Evolutionary conservation across 2,888 invertebrate genomes (phyloP).

Genomic region (Campoletis raptor): DNA sequence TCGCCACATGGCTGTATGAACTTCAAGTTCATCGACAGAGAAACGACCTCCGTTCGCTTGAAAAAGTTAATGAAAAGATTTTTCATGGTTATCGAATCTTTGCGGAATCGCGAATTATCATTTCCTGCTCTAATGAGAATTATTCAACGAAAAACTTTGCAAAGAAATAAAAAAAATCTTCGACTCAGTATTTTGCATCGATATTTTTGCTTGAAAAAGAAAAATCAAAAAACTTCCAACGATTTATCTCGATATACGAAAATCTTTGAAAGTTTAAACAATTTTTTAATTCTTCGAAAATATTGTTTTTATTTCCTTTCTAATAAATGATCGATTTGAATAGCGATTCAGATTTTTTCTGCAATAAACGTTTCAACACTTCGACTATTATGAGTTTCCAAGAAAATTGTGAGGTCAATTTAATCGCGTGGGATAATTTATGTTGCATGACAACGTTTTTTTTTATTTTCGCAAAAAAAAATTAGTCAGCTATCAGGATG

Average conservation of each 20-base stretch:
- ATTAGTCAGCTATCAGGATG: background rate
- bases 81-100: conserved; percentile 12
- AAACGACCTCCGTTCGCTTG: conserved; percentile 41
- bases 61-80: conserved; percentile 18
- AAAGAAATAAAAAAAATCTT: background rate
- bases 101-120: background rate
- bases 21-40: conserved; percentile 56
- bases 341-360: background rate
- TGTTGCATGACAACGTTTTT: conserved; percentile 15
- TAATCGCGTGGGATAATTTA: conserved; percentile 9
- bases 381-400: conserved; percentile 1
- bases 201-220: background rate
- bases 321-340: conserved; percentile 1
- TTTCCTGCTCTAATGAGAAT: background rate
- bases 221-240: background rate
- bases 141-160: background rate
- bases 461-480: background rate
- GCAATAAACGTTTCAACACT: background rate
- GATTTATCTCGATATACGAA: background rate
- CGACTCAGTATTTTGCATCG: background rate
- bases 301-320: background rate
- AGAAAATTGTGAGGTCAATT: conserved; percentile 8
- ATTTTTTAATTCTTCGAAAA: background rate
- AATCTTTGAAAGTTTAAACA: background rate
- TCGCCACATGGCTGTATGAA: conserved; percentile 3